phyloP scores from a whole-genome alignment of 1,140 invertebrate genomes.

The Riptortus pedestris region DNA sequence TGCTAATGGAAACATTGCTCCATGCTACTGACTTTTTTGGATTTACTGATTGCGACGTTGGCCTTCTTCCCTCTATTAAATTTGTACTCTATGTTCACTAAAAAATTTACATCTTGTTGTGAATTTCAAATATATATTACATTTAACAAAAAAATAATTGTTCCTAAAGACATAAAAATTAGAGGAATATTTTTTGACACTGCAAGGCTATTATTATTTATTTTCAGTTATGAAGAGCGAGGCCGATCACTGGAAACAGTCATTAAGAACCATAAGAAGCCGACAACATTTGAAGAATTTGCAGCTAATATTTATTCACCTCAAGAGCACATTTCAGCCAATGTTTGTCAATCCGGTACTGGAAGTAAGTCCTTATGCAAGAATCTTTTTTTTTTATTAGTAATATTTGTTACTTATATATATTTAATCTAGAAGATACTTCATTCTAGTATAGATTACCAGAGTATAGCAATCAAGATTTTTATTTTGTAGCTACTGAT shows the following conservation, averaged over 20 bases:
- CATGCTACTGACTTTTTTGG: too few relatives aligned
- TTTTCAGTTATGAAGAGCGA: constrained; percentile 76
- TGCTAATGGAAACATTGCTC: too few relatives aligned
- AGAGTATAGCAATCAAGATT: too few relatives aligned
- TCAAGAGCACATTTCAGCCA: constrained; percentile 45
- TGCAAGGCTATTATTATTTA: neutral
- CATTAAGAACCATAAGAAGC: constrained; percentile 77
- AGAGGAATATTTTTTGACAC: too few relatives aligned
- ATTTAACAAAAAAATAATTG: too few relatives aligned
- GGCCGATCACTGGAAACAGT: constrained; percentile 76
- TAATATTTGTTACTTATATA: neutral
- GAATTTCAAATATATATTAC: too few relatives aligned
- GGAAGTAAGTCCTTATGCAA: constrained; percentile 36
- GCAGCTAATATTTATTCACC: constrained; percentile 75
- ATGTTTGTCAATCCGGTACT: constrained; percentile 32
- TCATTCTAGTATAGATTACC: neutral
- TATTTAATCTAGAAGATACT: neutral
- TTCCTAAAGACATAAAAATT: too few relatives aligned
- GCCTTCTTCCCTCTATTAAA: too few relatives aligned
- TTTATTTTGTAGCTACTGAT: too few relatives aligned
- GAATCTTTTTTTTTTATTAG: constrained; percentile 30
- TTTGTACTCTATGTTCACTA: too few relatives aligned
- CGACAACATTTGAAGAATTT: constrained; percentile 86
- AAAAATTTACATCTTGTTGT: too few relatives aligned
- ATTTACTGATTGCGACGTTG: too few relatives aligned